Base-by-base conservation (phyloP, 2,888 invertebrate genomes). In the Apamea monoglypha region DNA sequence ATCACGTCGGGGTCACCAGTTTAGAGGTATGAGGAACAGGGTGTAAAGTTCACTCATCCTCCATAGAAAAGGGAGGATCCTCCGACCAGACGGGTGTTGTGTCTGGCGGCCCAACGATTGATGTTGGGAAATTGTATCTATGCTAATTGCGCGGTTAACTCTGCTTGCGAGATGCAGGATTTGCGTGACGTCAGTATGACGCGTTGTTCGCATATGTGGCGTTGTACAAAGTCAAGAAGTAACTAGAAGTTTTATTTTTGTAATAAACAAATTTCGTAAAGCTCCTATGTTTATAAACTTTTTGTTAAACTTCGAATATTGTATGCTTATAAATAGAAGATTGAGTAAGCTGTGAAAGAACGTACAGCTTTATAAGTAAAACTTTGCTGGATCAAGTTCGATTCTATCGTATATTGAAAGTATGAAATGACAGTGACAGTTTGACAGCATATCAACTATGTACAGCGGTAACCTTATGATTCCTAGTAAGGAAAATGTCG, bases 1-100 rank as follows among this genome's bases (percentile, higher is more conserved):
- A 98, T 98, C 98, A 98, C 98, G 98, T 98, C 98, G 98, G 98
- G 98, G 98, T 98, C 98, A 98, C 47, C 47, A 47, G 47, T 47
- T 2, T 47, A 0, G 47, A 47, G 47, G 47, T 4, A 47, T 47
- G 47, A 47, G 47, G 47, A 47, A 2, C 47, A 47, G 47, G 47
- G 47, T 40, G 40, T 40, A 40, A 40, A 40, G 40, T 40, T 40
- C 40, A 40, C 40, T 40, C 40, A 40, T 0, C 6, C 40, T 40
- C 40, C 7, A 40, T 40, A 0, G 40, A 40, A 6, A 40, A 40
- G 40, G 40, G 40, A 40, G 40, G 40, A 40, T 40, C 40, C 40
- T 40, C 40, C 40, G 40, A 40, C 40, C 40, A 40, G 40, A 40
- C 40, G 40, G 40, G 40, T 40, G 40, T 40, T 40, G 7, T 40